A percentile compares a stretch with the other conserved stretches of the same genome.
Evolutionary conservation across 35 echinoderm and acorn worm species (phyloP).

Genomic region (Diadema setosum): DNA sequence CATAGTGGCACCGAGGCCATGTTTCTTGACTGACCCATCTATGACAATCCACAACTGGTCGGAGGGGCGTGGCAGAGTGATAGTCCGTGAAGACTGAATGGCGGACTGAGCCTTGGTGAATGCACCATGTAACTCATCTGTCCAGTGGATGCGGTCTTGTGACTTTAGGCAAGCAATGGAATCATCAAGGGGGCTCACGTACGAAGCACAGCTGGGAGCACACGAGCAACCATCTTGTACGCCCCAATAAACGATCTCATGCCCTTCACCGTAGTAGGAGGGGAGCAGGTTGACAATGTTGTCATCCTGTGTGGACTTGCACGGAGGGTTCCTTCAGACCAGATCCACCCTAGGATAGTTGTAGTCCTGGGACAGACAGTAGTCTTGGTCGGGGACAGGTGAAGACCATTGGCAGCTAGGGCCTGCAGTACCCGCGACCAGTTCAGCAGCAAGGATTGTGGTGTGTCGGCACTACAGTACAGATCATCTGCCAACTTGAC

Average conservation of each 20-base stretch:
- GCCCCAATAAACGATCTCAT: slow-evolving; percentile 46
- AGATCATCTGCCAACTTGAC: slow-evolving; percentile 59
- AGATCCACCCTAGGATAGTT: slow-evolving; percentile 66
- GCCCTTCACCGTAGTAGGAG: slow-evolving; percentile 4
- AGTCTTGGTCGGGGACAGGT: slow-evolving; percentile 37
- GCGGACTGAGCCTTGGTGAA: slow-evolving; percentile 4
- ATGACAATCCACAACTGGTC: slow-evolving; percentile 71
- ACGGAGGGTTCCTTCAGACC: slow-evolving; percentile 20
- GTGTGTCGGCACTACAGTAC: slow-evolving; percentile 44
- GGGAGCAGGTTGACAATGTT: neutral
- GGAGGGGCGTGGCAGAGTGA: slow-evolving; percentile 38
- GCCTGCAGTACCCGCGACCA: slow-evolving; percentile 15
- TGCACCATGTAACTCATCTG: neutral
- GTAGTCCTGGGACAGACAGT: slow-evolving; percentile 44
- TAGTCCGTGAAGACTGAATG: neutral
- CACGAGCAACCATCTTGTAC: neutral
- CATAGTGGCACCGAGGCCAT: neutral
- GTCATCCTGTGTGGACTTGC: slow-evolving; percentile 33
- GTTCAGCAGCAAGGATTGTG: neutral
- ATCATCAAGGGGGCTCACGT: too few relatives aligned
- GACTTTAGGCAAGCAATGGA: slow-evolving; percentile 26
- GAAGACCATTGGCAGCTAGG: neutral
- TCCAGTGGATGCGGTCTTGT: slow-evolving; percentile 5
- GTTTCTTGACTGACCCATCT: slow-evolving; percentile 47
- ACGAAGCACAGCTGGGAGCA: neutral